Evolutionary conservation across 1,140 invertebrate species (phyloP), one percentile per base, ranked within the genome.

Genomic region (Coelopa frigida): DNA sequence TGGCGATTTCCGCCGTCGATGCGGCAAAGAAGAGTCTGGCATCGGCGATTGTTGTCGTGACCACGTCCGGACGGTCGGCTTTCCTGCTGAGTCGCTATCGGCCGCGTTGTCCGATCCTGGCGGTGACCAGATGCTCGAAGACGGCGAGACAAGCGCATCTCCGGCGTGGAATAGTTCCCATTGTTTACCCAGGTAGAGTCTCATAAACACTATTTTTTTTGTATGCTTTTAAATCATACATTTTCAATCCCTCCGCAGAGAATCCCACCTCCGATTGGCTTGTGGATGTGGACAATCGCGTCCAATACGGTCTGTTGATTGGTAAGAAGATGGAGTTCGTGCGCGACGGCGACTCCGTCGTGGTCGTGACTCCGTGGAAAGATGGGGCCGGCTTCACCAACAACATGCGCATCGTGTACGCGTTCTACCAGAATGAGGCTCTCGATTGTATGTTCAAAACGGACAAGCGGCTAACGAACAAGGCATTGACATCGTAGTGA

Each of bases 351-450:
- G 93, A 96, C 73, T 77, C 87, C 14, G 80, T 98, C 3, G 80
- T 98, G 8, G 80, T 98, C 7, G 83, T 98, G 18, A 98, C 94
- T 37, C 94, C 95, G 46, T 98, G 94, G 94, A 83, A 85, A 58
- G 81, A 90, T 62, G 95, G 94, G 41, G 85, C 92, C 42, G 96
- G 96, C 38, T 94, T 85, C 62, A 98, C 95, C 54, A 98, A 98
- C 74, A 98, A 94, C 49, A 79, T 98, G 70, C 82, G 95, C 26
- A 79, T 98, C 57, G 81, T 97, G 78, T 91, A 82, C 62, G 87
- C 88, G 75, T 72, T 58, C 26, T 67, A 64, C 22, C 61, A 64
- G 44, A 42, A 59, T 4, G 56, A 64, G n/a, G 51, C 39, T 5
- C 39, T 60, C 14, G 61, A 65, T 6, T 59, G 59, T 26, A 36